phyloP scores from a whole-genome alignment of 2,888 invertebrate genomes.

The Chymomyza procnemis region DNA sequence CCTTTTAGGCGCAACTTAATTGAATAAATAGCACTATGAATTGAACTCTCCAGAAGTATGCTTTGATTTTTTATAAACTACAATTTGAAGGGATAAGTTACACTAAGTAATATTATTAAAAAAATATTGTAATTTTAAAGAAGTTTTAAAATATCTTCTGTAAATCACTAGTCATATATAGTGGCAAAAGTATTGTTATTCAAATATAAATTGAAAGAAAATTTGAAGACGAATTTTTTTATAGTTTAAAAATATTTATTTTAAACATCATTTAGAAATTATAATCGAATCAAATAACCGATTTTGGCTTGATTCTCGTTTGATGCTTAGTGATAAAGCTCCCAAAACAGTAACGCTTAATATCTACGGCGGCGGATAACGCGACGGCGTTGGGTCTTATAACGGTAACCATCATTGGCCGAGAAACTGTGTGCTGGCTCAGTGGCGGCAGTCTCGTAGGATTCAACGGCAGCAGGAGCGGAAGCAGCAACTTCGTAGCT shows the following conservation, averaged over 20 bases:
- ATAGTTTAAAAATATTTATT: neutral
- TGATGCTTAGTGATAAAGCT: constrained; percentile 9
- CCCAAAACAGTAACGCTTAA: constrained; percentile 36
- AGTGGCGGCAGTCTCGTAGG: constrained; percentile 35
- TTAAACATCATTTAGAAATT: neutral
- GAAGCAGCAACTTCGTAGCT: constrained; percentile 22
- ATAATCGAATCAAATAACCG: constrained; percentile 1
- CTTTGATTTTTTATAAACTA: too few relatives aligned
- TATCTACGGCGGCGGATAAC: constrained; percentile 68
- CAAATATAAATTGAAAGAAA: too few relatives aligned
- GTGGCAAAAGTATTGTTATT: too few relatives aligned
- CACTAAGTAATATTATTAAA: too few relatives aligned
- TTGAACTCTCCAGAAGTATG: too few relatives aligned
- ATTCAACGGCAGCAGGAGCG: constrained; percentile 23
- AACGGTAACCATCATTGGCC: constrained; percentile 74
- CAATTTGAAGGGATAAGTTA: too few relatives aligned
- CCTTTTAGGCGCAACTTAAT: too few relatives aligned
- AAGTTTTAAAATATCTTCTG: too few relatives aligned
- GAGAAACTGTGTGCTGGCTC: constrained; percentile 71
- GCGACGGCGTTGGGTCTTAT: constrained; percentile 74
- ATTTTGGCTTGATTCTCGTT: constrained; percentile 22
- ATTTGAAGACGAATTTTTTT: too few relatives aligned
- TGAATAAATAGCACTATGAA: too few relatives aligned
- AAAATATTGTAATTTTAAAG: too few relatives aligned
- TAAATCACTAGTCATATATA: too few relatives aligned